Evolutionary conservation across 2,113 vertebrate genomes (phyloP), one percentile per base, ranked within the genome.

Genomic region (Glaucomys volans): DNA sequence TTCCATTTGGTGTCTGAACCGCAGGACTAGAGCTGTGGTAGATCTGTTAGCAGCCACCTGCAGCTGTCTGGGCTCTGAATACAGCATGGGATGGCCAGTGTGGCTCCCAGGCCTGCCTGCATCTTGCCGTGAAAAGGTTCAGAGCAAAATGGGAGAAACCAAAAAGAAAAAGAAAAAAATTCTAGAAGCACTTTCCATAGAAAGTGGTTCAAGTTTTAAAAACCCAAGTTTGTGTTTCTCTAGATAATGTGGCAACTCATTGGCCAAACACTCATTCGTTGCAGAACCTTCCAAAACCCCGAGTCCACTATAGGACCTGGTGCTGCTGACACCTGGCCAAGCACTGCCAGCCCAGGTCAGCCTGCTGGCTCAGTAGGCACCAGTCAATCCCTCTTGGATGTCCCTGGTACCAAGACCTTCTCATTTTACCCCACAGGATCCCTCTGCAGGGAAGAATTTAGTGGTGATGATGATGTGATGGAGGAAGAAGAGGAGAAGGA

Each of bases 221-320:
- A 47, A 59, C 0, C 26, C 18, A 76, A 17, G 40, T 79, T 81
- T 80, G 22, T 88, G n/a, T 83, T 69, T 79, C 50, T 93, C 69
- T 13, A 52, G 76, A 71, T 72, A 76, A 72, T 59, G 35, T 52
- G 75, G 22, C 79, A 92, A 75, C 57, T 82, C 84, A 71, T 54
- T 64, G 66, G 50, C 80, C 40, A 40, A 35, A 50, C 0, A 30
- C 26, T 14, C 20, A 28, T 32, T 64, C 30, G 5, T 9, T 22
- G 37, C 22, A 20, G n/a, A 44, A 10, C n/a, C 44, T 93, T 74
- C 40, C 6, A n/a, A 47, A 90, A 6, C 26, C 47, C 62, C 37
- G 28, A 16, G 62, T 0, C n/a, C 22, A 14, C 32, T 4, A 4
- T 47, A 35, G 28, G n/a, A 8, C 50, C 85, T 22, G 30, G 22